phyloP scores from a whole-genome alignment of 2,113 vertebrate species.

The Pterophyllum scalare region DNA sequence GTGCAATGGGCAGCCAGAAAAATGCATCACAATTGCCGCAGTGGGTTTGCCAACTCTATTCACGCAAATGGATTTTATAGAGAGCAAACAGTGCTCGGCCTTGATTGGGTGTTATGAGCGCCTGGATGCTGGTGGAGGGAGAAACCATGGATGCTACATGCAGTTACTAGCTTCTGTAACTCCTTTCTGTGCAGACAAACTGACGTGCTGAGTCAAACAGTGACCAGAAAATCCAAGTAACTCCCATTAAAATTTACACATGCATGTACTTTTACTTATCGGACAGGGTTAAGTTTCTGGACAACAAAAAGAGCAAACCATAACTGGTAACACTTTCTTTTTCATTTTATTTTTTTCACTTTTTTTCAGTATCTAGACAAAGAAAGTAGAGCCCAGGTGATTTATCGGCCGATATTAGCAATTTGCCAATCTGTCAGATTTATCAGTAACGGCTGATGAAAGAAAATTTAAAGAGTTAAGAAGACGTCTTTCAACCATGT shows the following conservation, averaged over 20 bases:
- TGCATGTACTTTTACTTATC: not conserved
- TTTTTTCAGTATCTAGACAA: not conserved
- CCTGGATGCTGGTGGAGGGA: not conserved
- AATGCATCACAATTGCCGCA: not conserved
- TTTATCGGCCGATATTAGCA: not conserved
- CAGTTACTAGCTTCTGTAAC: not conserved
- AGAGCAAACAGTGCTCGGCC: not conserved
- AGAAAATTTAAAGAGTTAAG: not conserved
- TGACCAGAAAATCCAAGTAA: not conserved
- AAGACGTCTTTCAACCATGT: not conserved
- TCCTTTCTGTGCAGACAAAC: not conserved
- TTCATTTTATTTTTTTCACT: not conserved
- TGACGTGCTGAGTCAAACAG: not conserved
- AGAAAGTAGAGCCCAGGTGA: not conserved
- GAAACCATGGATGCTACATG: not conserved
- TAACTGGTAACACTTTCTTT: not conserved
- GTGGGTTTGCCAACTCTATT: not conserved
- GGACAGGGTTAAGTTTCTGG: not conserved
- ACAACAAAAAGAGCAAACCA: not conserved
- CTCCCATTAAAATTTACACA: not conserved
- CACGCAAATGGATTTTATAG: conserved; percentile 1
- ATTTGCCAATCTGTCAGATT: not conserved
- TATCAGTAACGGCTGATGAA: too few relatives aligned
- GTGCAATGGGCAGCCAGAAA: not conserved
- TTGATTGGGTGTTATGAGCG: not conserved